Conservation (phyloP, 1,140 invertebrate species). For the Yoshiicerus persimilis region DNA sequence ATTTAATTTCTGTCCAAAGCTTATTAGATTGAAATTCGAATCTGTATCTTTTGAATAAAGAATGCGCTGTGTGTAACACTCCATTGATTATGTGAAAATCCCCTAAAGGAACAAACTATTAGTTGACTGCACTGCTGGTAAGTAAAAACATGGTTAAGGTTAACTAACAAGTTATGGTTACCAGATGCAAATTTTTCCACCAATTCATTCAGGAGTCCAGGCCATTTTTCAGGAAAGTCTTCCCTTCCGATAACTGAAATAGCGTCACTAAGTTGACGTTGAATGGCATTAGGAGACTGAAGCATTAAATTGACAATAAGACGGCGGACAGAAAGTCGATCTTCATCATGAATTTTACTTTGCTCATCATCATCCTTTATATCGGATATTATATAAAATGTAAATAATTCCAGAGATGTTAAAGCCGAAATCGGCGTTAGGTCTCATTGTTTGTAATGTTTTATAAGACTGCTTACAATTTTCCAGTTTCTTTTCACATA, state of each 20-base stretch:
- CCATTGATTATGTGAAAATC: slow-evolving; percentile 96
- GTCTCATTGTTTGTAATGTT: too few relatives aligned
- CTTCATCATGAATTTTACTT: slow-evolving; percentile 77
- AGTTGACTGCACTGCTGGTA: too few relatives aligned
- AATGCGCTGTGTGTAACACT: slow-evolving; percentile 90
- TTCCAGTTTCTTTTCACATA: slow-evolving; percentile 94
- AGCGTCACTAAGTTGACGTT: slow-evolving; percentile 93
- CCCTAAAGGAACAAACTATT: slow-evolving; percentile 58
- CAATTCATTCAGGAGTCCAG: slow-evolving; percentile 83
- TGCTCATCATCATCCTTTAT: slow-evolving; percentile 72
- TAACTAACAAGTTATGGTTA: too few relatives aligned
- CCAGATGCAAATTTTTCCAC: slow-evolving; percentile 82
- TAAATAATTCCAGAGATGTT: too few relatives aligned
- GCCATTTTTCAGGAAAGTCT: slow-evolving; percentile 95
- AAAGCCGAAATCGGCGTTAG: too few relatives aligned
- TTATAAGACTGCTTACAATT: slow-evolving; percentile 70
- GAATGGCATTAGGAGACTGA: slow-evolving; percentile 81
- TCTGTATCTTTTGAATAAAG: slow-evolving; percentile 92
- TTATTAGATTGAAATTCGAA: slow-evolving; percentile 93
- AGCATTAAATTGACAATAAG: slow-evolving; percentile 91
- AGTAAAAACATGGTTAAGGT: not conserved
- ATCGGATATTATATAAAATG: not conserved
- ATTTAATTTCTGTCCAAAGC: slow-evolving; percentile 96
- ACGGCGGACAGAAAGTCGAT: slow-evolving; percentile 77
- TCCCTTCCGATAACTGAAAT: slow-evolving; percentile 91